These are phyloP conservation scores for Narcine bancroftii DNA, from an alignment of 2,113 vertebrate genomes.

Conservation along the genomic window DNA sequence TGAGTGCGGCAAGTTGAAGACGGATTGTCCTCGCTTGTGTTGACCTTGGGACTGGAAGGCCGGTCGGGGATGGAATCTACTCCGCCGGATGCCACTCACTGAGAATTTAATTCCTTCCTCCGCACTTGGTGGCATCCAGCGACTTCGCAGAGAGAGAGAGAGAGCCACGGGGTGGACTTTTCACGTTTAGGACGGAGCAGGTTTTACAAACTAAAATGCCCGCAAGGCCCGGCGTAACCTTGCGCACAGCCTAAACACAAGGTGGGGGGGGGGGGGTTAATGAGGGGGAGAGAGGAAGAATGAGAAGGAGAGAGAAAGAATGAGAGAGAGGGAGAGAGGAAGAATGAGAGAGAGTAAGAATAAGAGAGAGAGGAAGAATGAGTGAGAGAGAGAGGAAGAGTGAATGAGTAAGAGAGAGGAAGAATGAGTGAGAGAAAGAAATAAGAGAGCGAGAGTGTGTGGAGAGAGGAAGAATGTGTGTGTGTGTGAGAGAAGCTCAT, in stretches of 20 bases:
- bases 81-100: neutral
- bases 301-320: no score
- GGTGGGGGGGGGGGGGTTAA: no score
- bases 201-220: neutral
- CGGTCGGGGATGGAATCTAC: no score
- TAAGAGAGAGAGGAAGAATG: no score
- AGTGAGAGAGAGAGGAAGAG: no score
- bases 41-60: neutral
- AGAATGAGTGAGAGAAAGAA: no score
- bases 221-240: neutral
- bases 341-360: no score
- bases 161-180: neutral
- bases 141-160: neutral
- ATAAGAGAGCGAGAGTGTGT: no score
- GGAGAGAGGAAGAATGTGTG: no score
- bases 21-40: neutral
- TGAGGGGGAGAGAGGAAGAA: no score
- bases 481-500: neutral
- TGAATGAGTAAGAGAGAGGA: no score
- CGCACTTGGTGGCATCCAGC: neutral
- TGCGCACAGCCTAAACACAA: neutral
- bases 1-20: neutral
- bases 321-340: no score
- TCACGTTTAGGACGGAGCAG: constrained; percentile 24
- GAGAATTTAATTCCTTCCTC: neutral